A percentile compares a stretch with the other conserved stretches of the same genome.
These are phyloP conservation scores for Argynnis bischoffii DNA, from an alignment of 2,888 invertebrate species.

Conservation along the genomic window DNA sequence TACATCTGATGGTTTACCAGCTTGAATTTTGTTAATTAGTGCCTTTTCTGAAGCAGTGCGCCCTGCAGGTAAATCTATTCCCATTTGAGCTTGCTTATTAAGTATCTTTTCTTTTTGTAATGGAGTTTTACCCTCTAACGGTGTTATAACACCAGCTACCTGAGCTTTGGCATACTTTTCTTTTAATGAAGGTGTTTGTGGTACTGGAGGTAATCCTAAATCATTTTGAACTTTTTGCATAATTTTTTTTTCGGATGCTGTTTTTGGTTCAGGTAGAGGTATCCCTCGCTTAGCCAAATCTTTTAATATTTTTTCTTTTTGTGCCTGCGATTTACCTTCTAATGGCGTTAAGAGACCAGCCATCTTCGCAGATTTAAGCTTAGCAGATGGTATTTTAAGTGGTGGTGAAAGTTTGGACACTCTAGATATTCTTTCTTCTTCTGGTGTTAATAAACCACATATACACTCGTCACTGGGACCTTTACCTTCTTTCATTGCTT, in stretches of 20 bases:
- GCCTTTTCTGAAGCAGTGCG: constrained; percentile 36
- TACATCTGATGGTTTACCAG: constrained; percentile 5
- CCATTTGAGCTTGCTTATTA: constrained; percentile 31
- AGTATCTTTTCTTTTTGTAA: constrained; percentile 43
- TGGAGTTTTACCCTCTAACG: constrained; percentile 49
- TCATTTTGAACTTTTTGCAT: constrained; percentile 40
- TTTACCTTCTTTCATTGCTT: constrained; percentile 48
- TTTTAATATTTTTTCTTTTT: constrained; percentile 46
- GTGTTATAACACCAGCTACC: constrained; percentile 47
- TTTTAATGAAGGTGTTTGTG: constrained; percentile 45
- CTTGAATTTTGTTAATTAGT: constrained; percentile 28
- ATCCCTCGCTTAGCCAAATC: constrained; percentile 40
- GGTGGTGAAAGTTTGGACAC: background rate
- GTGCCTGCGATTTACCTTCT: constrained; percentile 43
- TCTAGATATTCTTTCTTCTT: constrained; percentile 36
- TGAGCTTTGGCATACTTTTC: constrained; percentile 46
- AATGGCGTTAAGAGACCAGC: constrained; percentile 47
- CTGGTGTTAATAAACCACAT: constrained; percentile 46
- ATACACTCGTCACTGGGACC: constrained; percentile 54
- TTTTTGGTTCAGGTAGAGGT: constrained; percentile 42
- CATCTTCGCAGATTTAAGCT: constrained; percentile 36
- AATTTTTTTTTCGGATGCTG: constrained; percentile 43
- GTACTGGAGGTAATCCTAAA: constrained; percentile 44
- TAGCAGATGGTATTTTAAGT: constrained; percentile 32
- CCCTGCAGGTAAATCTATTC: constrained; percentile 34